These are phyloP conservation scores for Idaea biselata DNA, from an alignment of 2,888 invertebrate genomes.

Conservation along the genomic window DNA sequence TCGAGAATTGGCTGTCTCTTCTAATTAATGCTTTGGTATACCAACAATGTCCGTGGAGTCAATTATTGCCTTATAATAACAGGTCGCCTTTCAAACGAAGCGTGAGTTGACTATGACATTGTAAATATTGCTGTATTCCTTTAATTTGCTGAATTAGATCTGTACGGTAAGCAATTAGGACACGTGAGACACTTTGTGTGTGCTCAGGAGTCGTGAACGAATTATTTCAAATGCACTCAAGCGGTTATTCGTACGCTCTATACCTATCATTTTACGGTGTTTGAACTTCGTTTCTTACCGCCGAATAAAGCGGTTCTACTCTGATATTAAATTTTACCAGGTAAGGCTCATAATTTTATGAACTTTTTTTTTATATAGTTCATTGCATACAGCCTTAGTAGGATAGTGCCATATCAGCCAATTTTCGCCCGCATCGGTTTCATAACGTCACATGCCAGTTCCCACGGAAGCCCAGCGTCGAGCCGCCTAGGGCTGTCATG, in stretches of 20 bases:
- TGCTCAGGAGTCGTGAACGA: conserved; percentile 70
- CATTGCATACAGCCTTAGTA: neutral
- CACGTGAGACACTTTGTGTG: conserved; percentile 70
- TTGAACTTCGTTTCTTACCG: conserved; percentile 42
- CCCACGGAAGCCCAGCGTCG: conserved; percentile 76
- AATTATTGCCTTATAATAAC: conserved; percentile 56
- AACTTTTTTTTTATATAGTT: neutral
- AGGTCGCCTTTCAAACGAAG: conserved; percentile 53
- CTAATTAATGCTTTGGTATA: conserved; percentile 50
- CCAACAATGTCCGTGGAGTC: conserved; percentile 42
- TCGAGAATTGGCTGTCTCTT: conserved; percentile 36
- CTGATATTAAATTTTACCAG: neutral
- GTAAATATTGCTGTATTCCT: conserved; percentile 41
- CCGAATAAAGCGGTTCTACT: conserved; percentile 15
- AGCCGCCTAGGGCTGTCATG: conserved; percentile 76
- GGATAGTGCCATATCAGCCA: conserved; percentile 59
- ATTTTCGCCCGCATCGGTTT: conserved; percentile 72
- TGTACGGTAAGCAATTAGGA: conserved; percentile 57
- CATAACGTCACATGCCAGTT: conserved; percentile 75
- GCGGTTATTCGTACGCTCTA: conserved; percentile 47
- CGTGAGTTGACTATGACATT: conserved; percentile 54
- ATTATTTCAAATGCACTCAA: conserved; percentile 59
- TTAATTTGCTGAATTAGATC: conserved; percentile 58
- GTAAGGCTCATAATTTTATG: neutral
- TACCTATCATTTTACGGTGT: conserved; percentile 52